These are phyloP conservation scores for Teleiodes luculella DNA, from an alignment of 2,888 invertebrate genomes.

Conservation along the genomic window DNA sequence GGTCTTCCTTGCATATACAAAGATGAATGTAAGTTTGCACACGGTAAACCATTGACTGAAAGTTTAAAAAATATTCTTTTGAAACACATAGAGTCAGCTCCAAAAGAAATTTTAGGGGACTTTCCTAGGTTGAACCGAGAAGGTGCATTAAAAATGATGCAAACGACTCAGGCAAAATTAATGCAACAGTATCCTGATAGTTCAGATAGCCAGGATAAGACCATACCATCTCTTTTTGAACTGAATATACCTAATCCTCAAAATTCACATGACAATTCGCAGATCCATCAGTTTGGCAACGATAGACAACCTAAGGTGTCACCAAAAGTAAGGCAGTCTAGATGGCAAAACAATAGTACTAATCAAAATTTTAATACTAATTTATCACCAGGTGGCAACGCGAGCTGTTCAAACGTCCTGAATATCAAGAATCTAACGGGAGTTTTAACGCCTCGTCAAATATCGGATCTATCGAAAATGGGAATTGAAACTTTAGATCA, in stretches of 20 bases:
- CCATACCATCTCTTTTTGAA: constrained; percentile 70
- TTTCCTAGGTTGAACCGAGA: constrained; percentile 90
- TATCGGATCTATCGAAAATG: constrained; percentile 78
- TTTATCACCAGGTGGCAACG: constrained; percentile 48
- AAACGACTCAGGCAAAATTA: constrained; percentile 65
- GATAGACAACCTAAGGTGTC: constrained; percentile 63
- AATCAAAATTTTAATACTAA: constrained; percentile 49
- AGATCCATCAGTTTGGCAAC: constrained; percentile 51
- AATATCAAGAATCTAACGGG: constrained; percentile 79
- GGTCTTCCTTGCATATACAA: constrained; percentile 90
- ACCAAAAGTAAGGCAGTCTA: constrained; percentile 69
- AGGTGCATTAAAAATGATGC: constrained; percentile 81
- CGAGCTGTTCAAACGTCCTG: constrained; percentile 58
- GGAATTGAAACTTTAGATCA: constrained; percentile 81
- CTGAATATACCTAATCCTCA: constrained; percentile 66
- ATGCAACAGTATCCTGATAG: constrained; percentile 56
- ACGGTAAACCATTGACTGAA: constrained; percentile 91
- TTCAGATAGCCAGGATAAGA: constrained; percentile 42
- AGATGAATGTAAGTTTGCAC: constrained; percentile 96
- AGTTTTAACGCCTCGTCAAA: constrained; percentile 77
- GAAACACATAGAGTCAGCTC: constrained; percentile 92
- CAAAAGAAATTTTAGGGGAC: constrained; percentile 94
- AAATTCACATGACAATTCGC: constrained; percentile 42
- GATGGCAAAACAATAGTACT: constrained; percentile 69
- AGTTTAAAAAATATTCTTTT: constrained; percentile 82